A percentile compares a stretch with the other conserved stretches of the same genome.
phyloP scores from a whole-genome alignment of 2,113 vertebrate species.

The Saguinus imperator region DNA sequence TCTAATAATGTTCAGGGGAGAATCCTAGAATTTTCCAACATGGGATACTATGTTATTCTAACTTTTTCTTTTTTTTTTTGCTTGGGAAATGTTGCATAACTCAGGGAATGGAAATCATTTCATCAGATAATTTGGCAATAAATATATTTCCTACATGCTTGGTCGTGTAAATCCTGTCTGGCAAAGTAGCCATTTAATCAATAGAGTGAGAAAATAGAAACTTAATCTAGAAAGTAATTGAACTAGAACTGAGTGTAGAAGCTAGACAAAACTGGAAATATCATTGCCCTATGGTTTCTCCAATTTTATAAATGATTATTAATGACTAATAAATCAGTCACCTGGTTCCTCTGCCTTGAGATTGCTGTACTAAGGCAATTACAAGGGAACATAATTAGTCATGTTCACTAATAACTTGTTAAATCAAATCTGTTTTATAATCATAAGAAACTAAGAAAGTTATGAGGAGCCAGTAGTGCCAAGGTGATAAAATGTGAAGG shows the following conservation, averaged over 20 bases:
- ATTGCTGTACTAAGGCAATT: neutral
- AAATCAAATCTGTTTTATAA: conserved; percentile 30
- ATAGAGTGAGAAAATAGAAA: conserved; percentile 43
- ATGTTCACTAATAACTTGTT: conserved; percentile 43
- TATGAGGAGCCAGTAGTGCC: conserved; percentile 31
- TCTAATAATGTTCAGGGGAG: neutral
- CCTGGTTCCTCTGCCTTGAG: neutral
- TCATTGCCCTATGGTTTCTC: neutral
- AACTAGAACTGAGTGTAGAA: neutral
- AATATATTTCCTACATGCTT: neutral
- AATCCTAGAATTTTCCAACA: neutral
- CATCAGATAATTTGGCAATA: neutral
- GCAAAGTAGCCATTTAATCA: conserved; percentile 38
- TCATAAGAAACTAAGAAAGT: neutral
- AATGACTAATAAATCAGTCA: conserved; percentile 16
- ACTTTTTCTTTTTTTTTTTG: neutral
- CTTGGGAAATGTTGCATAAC: neutral
- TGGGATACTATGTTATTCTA: neutral
- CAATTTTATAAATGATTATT: conserved; percentile 45
- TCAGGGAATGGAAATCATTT: neutral
- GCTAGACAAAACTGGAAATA: neutral
- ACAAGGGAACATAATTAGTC: neutral
- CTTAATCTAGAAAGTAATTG: conserved; percentile 1
- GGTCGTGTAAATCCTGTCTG: conserved; percentile 5
- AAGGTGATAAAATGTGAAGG: conserved; percentile 9